Percentiles rank a stretch among this genome's conserved stretches.
phyloP scores from a whole-genome alignment of 2,888 invertebrate species.

The Eucriotettix oculatus region DNA sequence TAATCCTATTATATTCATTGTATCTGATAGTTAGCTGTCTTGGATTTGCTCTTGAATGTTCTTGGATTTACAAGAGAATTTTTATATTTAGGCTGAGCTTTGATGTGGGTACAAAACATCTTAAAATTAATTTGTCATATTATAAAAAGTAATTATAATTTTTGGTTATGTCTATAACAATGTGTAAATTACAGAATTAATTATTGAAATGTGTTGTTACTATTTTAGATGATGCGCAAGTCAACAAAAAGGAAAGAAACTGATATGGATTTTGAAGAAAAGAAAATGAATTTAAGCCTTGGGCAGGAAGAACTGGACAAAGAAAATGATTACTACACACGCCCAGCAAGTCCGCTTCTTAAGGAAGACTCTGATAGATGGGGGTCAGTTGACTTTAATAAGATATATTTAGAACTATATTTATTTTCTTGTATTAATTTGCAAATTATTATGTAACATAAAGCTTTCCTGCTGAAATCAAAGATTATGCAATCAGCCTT shows the following conservation, averaged over 20 bases:
- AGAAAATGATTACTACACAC: constrained; percentile 52
- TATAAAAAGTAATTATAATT: background rate
- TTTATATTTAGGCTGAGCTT: no score
- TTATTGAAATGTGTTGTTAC: background rate
- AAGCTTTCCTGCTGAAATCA: no score
- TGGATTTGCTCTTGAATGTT: no score
- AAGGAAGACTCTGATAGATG: constrained; percentile 17
- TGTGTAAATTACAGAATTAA: background rate
- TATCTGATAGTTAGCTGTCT: no score
- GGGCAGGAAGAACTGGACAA: constrained; percentile 57
- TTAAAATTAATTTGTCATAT: no score
- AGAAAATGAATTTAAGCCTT: constrained; percentile 77
- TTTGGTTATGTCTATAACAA: background rate
- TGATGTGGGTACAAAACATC: no score
- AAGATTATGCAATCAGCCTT: no score
- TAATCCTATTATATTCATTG: no score
- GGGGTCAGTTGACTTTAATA: constrained; percentile 10
- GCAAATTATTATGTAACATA: no score
- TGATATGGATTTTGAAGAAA: constrained; percentile 90
- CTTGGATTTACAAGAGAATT: no score
- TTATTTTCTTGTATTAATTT: no score
- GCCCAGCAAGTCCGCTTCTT: constrained; percentile 43
- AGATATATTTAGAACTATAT: no score
- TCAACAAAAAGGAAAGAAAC: constrained; percentile 86
- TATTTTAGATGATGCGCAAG: constrained; percentile 55